These are phyloP conservation scores for Macropus fuliginosus DNA, from an alignment of 2,797 vertebrate genomes.

Conservation along the genomic window DNA sequence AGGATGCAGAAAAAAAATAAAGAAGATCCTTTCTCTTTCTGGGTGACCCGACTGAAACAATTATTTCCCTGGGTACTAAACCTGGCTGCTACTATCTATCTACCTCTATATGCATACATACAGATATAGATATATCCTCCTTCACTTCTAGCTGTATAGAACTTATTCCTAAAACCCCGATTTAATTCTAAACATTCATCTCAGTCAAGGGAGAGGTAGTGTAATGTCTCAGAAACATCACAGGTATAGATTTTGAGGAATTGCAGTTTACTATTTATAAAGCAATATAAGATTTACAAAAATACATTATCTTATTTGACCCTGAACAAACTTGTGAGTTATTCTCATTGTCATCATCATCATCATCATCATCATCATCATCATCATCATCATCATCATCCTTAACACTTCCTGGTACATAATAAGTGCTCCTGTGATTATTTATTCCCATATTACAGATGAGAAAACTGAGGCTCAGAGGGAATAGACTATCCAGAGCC, in stretches of 20 bases:
- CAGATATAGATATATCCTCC: not conserved
- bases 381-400: not conserved
- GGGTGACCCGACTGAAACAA: not conserved
- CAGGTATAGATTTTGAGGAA: not conserved
- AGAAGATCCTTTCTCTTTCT: not conserved
- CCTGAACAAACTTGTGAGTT: not conserved
- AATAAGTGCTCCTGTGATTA: not conserved
- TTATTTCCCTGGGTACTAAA: not conserved
- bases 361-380: not conserved
- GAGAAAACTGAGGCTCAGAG: not conserved
- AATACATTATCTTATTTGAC: not conserved
- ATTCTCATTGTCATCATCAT: too few relatives aligned
- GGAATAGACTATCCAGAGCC: not conserved
- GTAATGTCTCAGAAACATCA: not conserved
- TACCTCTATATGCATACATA: too few relatives aligned
- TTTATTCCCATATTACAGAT: not conserved
- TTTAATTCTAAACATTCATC: not conserved
- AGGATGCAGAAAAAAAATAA: not conserved
- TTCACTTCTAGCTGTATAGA: not conserved
- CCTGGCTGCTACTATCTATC: too few relatives aligned
- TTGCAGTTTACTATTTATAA: too few relatives aligned
- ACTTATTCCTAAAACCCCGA: not conserved
- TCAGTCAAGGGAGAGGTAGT: not conserved
- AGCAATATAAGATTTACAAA: not conserved
- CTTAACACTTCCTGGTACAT: not conserved